Evolutionary conservation across 2,888 invertebrate species (phyloP), one percentile per base, ranked within the genome.

Genomic region (Megalurothrips usitatus): DNA sequence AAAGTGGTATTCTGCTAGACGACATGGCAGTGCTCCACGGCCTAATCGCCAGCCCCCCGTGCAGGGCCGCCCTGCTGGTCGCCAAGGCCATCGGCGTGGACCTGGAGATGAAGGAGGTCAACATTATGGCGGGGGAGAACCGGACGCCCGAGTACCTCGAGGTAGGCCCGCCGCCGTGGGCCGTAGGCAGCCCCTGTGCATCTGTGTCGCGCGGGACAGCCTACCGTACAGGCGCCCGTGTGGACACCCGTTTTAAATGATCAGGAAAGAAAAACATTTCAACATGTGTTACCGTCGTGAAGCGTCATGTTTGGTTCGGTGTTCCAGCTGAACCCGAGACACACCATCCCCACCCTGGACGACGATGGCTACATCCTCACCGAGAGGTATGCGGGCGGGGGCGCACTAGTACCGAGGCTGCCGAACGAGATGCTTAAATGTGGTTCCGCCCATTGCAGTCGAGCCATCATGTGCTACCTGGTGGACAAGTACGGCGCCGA

Each of bases 381-480:
- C 1, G 68, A 75, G 68, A 75, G 68, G 68, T 75, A 8, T 26
- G 26, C 10, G 14, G 58, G 52, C 52, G 34, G 34, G 34, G 6
- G 34, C 34, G 34, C 34, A n/a, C n/a, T n/a, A n/a, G n/a, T n/a
- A n/a, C n/a, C n/a, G n/a, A n/a, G 34, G 34, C 34, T 43, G 6
- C 6, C 34, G 6, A 43, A 2, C 6, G 34, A 43, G 6, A 6
- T 43, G 3, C 34, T 43, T 43, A 43, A n/a, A n/a, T 43, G 34
- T 2, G 3, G 34, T 43, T 43, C 2, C 34, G 2, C 6, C 2
- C 6, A 43, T 43, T 26, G 23, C 23, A 75, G 68, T 12, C 68
- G 68, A 12, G 68, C 68, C 68, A 75, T 75, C 68, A 75, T 75
- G 68, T 75, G 68, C 68, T 75, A 75, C 68, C 10, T 75, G 23